A percentile compares a stretch with the other conserved stretches of the same genome.
Evolutionary conservation across 2,888 invertebrate genomes (phyloP).

Genomic region (Xylocampa areola): DNA sequence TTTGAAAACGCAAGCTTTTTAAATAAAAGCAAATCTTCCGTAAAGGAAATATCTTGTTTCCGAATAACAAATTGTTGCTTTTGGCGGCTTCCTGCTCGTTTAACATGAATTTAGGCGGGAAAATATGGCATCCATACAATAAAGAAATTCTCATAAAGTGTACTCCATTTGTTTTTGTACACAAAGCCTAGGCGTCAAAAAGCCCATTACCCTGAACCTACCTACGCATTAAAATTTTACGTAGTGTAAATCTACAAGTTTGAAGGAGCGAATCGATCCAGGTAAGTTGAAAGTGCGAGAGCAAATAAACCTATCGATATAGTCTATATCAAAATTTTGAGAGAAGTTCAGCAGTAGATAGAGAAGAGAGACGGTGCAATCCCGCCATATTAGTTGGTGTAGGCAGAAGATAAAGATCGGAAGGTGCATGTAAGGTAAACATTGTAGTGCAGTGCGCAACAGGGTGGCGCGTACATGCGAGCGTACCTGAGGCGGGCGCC

Average conservation of each 20-base stretch:
- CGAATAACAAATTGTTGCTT: slow-evolving; percentile 28
- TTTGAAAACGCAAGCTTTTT: slow-evolving; percentile 5
- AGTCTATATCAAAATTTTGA: slow-evolving; percentile 30
- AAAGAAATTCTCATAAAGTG: slow-evolving; percentile 31
- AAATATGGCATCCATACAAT: slow-evolving; percentile 48
- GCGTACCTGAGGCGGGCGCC: slow-evolving; percentile 81
- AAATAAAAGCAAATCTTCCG: slow-evolving; percentile 19
- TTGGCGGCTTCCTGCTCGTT: slow-evolving; percentile 21
- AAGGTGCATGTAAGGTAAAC: slow-evolving; percentile 72
- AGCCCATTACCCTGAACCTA: slow-evolving; percentile 23
- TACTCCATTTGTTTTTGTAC: slow-evolving; percentile 30
- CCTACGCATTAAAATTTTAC: slow-evolving; percentile 34
- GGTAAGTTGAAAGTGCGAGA: slow-evolving; percentile 47
- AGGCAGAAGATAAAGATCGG: slow-evolving; percentile 61
- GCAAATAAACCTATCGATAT: slow-evolving; percentile 44
- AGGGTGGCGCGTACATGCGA: slow-evolving; percentile 76
- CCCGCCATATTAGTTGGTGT: slow-evolving; percentile 61
- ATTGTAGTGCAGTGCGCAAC: slow-evolving; percentile 86
- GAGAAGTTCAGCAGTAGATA: slow-evolving; percentile 49
- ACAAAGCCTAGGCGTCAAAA: slow-evolving; percentile 31
- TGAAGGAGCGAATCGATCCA: slow-evolving; percentile 51
- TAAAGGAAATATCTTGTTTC: slow-evolving; percentile 10
- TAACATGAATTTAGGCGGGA: slow-evolving; percentile 56
- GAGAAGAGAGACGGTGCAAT: slow-evolving; percentile 46
- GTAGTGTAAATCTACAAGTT: slow-evolving; percentile 44